phyloP scores from a whole-genome alignment of 2,888 invertebrate genomes.

The Petrolisthes cinctipes region DNA sequence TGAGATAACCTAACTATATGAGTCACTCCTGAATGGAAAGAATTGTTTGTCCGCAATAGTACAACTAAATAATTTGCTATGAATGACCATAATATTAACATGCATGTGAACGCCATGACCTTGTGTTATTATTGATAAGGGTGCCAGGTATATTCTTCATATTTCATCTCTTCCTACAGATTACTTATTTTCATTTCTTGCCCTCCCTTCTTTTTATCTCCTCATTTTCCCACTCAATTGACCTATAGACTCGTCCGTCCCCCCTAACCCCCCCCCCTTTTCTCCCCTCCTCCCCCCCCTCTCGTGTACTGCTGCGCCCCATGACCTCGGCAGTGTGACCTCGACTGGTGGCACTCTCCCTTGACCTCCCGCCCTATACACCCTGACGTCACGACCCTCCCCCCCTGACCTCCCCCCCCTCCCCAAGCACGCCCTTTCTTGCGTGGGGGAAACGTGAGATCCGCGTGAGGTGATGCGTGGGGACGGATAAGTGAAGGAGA shows the following conservation, averaged over 20 bases:
- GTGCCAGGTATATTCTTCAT: too few relatives aligned
- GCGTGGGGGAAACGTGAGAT: not conserved
- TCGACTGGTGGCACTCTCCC: not conserved
- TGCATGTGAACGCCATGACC: too few relatives aligned
- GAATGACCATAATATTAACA: too few relatives aligned
- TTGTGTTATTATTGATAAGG: too few relatives aligned
- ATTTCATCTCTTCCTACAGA: too few relatives aligned
- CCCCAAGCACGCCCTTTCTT: not conserved
- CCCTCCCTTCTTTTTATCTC: not conserved
- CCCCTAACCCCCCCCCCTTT: not conserved
- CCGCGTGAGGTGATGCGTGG: not conserved
- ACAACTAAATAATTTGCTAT: too few relatives aligned
- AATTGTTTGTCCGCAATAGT: too few relatives aligned
- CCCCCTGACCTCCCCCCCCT: not conserved
- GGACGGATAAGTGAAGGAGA: not conserved
- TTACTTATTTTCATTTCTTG: too few relatives aligned
- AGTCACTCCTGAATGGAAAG: too few relatives aligned
- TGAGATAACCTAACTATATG: too few relatives aligned
- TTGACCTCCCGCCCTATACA: not conserved
- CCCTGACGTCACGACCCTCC: not conserved
- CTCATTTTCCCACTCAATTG: not conserved
- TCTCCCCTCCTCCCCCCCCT: not conserved
- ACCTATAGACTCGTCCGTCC: not conserved
- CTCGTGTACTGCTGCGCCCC: not conserved
- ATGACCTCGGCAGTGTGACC: not conserved